Evolutionary conservation across 1,140 invertebrate species (phyloP), one percentile per base, ranked within the genome.

Genomic region (Zophobas morio): DNA sequence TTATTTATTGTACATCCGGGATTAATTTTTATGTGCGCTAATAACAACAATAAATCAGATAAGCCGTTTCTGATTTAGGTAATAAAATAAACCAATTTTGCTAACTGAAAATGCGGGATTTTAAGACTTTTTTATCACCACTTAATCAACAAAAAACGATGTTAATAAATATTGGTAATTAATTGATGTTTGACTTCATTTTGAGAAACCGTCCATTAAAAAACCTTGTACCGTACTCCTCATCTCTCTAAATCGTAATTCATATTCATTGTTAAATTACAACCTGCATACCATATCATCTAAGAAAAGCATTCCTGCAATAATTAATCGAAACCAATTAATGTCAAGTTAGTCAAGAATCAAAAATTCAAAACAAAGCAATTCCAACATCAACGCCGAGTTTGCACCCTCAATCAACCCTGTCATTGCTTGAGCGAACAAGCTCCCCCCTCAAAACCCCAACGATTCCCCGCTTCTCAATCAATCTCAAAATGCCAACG

Each of bases 271-370:
- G 20, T 20, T 20, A 20, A 20, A 20, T 20, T 20, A 20, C 20
- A 20, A 20, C 20, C 37, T 66, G 60, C 60, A 66, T 42, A 42
- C 39, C 60, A 66, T 39, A n/a, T 8, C 6, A 4, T 63, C 6
- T 40, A 63, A 36, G 39, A 42, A 42, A 66, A 5, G 60, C 60
- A 66, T 66, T 66, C 60, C 60, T 66, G 39, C n/a, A 66, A 66
- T 37, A 42, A 66, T 66, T 66, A 66, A 60, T 36, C n/a, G 56
- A 60, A 8, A 46, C 20, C 42, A 46, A 46, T 46, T 46, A 46
- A 46, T 46, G 8, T 46, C 42, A 46, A 46, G 56, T 60, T 60
- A 60, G 56, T 60, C 56, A 20, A 39, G 32, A 60, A 37, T 39
- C 34, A 60, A 60, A 37, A 3, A 3, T 3, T 46, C 3, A 60